Evolutionary conservation across 2,888 invertebrate genomes (phyloP), one percentile per base, ranked within the genome.

Genomic region (Ormyrus thymus): DNA sequence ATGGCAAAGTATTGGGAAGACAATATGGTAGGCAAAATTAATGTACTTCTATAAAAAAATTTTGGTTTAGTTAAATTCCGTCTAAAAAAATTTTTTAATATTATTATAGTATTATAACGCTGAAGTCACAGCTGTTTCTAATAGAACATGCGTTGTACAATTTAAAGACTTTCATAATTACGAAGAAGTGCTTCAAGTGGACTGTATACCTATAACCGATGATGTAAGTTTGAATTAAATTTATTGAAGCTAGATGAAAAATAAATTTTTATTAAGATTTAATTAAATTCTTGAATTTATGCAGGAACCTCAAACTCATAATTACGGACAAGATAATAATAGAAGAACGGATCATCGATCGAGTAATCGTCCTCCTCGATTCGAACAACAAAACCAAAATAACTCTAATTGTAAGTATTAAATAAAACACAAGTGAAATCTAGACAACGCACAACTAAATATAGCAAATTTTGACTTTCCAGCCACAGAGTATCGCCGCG

Each of bases 1-100:
- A 92, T 97, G 90, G 97, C 97, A 7, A 95, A 96, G 86, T 97
- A 97, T 90, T 97, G 97, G 97, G 97, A 97, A 89, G 97, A 97
- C 90, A 95, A 95, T 86, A 94, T 94, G 91, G 97, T 96, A 88
- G 92, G 92, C 87, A 43, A 48, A 4, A 5, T 61, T 0, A 53
- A 53, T 15, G 5, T 64, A 61, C 10, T 73, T 71, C 75, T 68
- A 78, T 13, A 15, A 70, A 73, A 48, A 62, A 7, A 15, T 11
- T 76, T 76, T 29, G 4, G 29, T 29, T 73, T 50, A 74, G 46
- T 76, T 73, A 53, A 61, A 75, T 45, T 29, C 29, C 4, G 29
- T 29, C 29, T 29, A 29, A 29, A 29, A 29, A 29, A 29, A 29
- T 29, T 4, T 29, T 29, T 29, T 29, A 29, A 29, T 4, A 29